These are phyloP conservation scores for Synergus umbraculus DNA, from an alignment of 2,888 invertebrate genomes.

Conservation along the genomic window DNA sequence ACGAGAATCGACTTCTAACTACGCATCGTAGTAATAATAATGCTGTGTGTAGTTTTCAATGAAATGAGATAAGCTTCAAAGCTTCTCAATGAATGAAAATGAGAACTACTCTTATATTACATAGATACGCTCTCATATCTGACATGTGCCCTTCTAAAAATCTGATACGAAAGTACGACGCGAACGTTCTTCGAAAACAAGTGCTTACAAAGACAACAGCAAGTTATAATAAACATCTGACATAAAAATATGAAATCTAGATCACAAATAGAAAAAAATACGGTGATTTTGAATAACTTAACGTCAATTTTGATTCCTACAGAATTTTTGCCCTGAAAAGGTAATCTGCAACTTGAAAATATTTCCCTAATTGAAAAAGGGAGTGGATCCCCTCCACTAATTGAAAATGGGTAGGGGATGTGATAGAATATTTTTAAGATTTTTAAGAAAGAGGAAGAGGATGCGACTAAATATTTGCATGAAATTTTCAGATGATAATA, in stretches of 20 bases:
- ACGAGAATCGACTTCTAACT: background rate
- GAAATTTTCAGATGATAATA: too few species aligned
- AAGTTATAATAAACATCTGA: background rate
- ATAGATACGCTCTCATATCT: background rate
- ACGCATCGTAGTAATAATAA: background rate
- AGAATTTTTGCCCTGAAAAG: too few species aligned
- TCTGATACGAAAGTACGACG: conserved; percentile 2
- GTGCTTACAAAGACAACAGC: background rate
- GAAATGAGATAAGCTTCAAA: conserved; percentile 13
- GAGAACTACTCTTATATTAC: background rate
- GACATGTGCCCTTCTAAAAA: background rate
- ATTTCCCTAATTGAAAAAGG: too few species aligned
- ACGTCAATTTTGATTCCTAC: too few species aligned
- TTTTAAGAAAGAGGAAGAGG: too few species aligned
- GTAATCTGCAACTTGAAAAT: too few species aligned
- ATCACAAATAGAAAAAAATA: background rate
- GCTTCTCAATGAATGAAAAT: conserved; percentile 17
- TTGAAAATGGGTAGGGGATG: too few species aligned
- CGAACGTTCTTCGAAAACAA: conserved; percentile 28
- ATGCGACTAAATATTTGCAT: too few species aligned
- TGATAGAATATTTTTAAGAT: too few species aligned
- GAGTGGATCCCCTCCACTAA: too few species aligned
- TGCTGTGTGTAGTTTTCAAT: conserved; percentile 27
- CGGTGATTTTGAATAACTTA: too few species aligned
- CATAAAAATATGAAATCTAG: background rate